Base-by-base conservation (phyloP, 2,797 vertebrate species). In the Poecilia wingei region DNA sequence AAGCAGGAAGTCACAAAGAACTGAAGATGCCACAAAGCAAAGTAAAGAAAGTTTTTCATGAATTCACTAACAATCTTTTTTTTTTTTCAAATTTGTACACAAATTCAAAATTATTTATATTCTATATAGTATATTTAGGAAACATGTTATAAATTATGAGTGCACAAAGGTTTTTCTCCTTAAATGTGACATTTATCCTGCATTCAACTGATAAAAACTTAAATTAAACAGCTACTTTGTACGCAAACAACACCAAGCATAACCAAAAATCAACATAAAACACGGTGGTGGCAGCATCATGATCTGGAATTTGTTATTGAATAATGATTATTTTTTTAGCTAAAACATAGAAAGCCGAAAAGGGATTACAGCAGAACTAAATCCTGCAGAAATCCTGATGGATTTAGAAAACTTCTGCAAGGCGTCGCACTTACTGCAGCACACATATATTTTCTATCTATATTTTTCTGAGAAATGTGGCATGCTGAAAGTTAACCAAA, bases 21-120 rank as follows among this genome's bases (percentile, higher is more conserved):
- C 80, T 82, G 80, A 77, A 84, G 70, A 72, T 76, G 66, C 39
- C 77, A 45, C 1, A 73, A 64, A 75, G 53, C 7, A 12, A 46
- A 31, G 10, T 68, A 25, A 33, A 39, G 36, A 61, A 33, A 41
- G 20, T 12, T 39, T 64, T 36, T 36, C 51, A 22, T 75, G 25
- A 3, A 22, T 46, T 22, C 28, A 59, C 5, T 1, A 36, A 20
- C 69, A 69, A 41, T 2, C 0, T 1, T n/a, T 1, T 3, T 68
- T 0, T 72, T 5, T 73, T 0, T 2, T 0, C 31, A 2, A 14
- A 46, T 5, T 49, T 41, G 77, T 46, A 69, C 31, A 49, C 12
- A 4, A 28, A 72, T 28, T 33, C 16, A 0, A n/a, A n/a, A n/a
- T 70, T 3, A 14, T 25, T 22, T 25, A 66, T 43, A 14, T n/a